These are phyloP conservation scores for Python bivittatus DNA, from an alignment of 2,113 vertebrate genomes.

Conservation along the genomic window DNA sequence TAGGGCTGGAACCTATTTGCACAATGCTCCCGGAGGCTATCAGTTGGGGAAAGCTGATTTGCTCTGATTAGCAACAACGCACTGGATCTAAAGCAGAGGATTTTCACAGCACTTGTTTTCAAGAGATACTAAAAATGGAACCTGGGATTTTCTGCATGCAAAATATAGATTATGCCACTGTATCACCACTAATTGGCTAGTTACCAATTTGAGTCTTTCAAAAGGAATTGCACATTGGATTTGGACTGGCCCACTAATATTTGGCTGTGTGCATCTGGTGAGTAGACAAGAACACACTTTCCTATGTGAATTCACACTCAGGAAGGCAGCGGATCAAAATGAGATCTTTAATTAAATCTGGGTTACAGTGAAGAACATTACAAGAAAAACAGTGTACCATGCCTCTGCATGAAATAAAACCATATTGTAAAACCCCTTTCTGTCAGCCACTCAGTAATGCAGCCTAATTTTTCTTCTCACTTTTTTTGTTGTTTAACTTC, in stretches of 20 bases:
- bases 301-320: background rate
- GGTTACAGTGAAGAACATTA: background rate
- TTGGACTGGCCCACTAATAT: background rate
- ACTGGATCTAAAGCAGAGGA: background rate
- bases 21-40: background rate
- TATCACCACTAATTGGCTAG: background rate
- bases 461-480: conserved; percentile 8
- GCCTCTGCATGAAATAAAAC: background rate
- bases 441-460: conserved; percentile 1
- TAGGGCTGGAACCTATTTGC: background rate
- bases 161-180: background rate
- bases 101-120: background rate
- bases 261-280: background rate
- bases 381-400: conserved; percentile 19
- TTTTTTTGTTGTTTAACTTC: conserved; percentile 8
- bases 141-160: background rate
- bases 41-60: background rate
- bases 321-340: background rate
- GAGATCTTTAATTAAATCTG: background rate
- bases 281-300: background rate
- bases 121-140: background rate
- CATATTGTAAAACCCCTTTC: background rate
- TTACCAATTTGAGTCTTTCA: background rate
- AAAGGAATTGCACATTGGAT: background rate
- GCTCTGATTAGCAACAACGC: background rate